A percentile compares a stretch with the other conserved stretches of the same genome.
These are phyloP conservation scores for Neoseiulus cucumeris DNA, from an alignment of 1,140 invertebrate species.

Conservation along the genomic window DNA sequence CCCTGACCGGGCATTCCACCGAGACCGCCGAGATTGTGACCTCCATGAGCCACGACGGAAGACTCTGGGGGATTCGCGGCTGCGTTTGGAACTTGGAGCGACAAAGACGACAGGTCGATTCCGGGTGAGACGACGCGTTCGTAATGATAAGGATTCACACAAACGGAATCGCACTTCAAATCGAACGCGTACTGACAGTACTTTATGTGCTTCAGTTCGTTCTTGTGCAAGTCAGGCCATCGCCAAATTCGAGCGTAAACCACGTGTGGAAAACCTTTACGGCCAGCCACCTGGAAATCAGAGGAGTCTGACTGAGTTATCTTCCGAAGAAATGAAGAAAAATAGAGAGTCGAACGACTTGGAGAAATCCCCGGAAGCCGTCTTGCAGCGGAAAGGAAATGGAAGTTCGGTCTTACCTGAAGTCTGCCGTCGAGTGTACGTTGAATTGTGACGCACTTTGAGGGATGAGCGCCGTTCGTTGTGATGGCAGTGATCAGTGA, in stretches of 20 bases:
- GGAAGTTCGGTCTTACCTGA: slow-evolving; percentile 32
- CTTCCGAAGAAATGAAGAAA: too few relatives aligned
- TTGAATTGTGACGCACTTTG: slow-evolving; percentile 97
- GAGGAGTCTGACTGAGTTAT: too few relatives aligned
- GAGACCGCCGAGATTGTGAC: neutral
- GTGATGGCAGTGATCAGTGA: slow-evolving; percentile 91
- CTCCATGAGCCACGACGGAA: neutral
- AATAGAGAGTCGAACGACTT: too few relatives aligned
- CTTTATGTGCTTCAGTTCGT: slow-evolving; percentile 92
- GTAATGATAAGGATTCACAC: slow-evolving; percentile 99
- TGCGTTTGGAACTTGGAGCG: neutral
- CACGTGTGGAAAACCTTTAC: slow-evolving; percentile 99
- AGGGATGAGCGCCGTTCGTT: slow-evolving; percentile 85
- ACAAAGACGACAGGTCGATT: neutral
- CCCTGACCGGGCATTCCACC: too few relatives aligned
- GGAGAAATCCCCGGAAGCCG: too few relatives aligned
- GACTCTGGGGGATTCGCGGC: neutral
- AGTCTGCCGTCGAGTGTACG: slow-evolving; percentile 90
- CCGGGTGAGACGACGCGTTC: slow-evolving; percentile 42
- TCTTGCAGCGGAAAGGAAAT: too few relatives aligned
- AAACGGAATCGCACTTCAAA: slow-evolving; percentile 67
- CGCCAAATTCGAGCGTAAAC: slow-evolving; percentile 97
- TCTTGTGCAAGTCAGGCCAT: slow-evolving; percentile 97
- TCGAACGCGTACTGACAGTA: slow-evolving; percentile 59
- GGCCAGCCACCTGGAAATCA: slow-evolving; percentile 56